Conservation (phyloP, 2,888 invertebrate species). For the Argynnis bischoffii region DNA sequence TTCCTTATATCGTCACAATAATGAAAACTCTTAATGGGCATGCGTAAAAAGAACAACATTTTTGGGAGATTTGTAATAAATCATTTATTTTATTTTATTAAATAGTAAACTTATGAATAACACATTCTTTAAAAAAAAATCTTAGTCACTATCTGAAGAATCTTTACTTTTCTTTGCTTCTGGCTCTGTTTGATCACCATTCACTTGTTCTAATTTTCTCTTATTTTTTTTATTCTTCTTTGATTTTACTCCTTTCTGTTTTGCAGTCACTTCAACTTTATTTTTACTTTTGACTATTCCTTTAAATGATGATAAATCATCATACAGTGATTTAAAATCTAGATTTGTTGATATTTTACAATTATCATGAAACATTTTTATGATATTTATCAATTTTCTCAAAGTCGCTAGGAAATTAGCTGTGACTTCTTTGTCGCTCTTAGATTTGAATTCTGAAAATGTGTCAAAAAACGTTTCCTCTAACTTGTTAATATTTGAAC, state of each 20-base stretch:
- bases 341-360: constrained; percentile 59
- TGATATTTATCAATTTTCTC: constrained; percentile 77
- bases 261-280: constrained; percentile 43
- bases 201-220: constrained; percentile 57
- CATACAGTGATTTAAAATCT: constrained; percentile 52
- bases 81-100: neutral
- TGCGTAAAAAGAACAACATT: no score
- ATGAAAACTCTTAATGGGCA: no score
- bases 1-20: no score
- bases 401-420: constrained; percentile 82
- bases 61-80: neutral
- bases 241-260: constrained; percentile 42
- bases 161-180: constrained; percentile 54
- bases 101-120: neutral
- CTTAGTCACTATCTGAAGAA: constrained; percentile 50
- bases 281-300: constrained; percentile 52
- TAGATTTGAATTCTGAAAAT: constrained; percentile 61
- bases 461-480: constrained; percentile 75
- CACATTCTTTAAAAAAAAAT: neutral
- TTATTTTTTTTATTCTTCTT: constrained; percentile 64
- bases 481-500: constrained; percentile 61
- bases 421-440: constrained; percentile 70
- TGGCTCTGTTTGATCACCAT: constrained; percentile 55
- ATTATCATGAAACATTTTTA: constrained; percentile 74
- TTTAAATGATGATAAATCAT: constrained; percentile 54